These are phyloP conservation scores for Rhegmatorhina hoffmannsi DNA, from an alignment of 2,113 vertebrate species.

Conservation along the genomic window DNA sequence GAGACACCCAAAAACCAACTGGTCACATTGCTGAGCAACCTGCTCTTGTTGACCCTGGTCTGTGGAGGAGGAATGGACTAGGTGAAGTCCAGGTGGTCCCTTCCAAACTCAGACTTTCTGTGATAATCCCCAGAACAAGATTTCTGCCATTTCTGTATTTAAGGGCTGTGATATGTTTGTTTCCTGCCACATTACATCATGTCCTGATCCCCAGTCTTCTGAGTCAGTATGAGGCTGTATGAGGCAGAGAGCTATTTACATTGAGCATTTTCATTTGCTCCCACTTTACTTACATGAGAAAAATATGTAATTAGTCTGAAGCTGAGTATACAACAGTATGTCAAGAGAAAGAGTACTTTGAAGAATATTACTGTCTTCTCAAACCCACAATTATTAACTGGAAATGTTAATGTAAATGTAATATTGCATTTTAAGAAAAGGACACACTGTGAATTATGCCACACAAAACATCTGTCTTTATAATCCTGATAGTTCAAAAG, in stretches of 20 bases:
- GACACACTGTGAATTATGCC: not conserved
- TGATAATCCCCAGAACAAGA: not conserved
- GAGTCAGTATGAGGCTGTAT: not conserved
- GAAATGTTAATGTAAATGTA: not conserved
- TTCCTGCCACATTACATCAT: not conserved
- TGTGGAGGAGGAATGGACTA: not conserved
- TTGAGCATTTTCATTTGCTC: not conserved
- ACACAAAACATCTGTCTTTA: not conserved
- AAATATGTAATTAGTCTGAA: not conserved
- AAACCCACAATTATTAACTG: not conserved
- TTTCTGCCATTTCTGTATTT: not conserved
- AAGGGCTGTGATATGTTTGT: not conserved
- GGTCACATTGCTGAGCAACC: not conserved
- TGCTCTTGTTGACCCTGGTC: not conserved
- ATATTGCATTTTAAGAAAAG: not conserved
- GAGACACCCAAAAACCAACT: not conserved
- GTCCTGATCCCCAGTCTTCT: not conserved
- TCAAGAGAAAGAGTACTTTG: not conserved
- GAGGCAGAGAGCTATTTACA: not conserved
- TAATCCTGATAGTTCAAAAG: not conserved
- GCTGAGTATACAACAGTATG: not conserved
- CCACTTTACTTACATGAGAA: not conserved
- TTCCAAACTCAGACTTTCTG: not conserved
- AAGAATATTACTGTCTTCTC: not conserved
- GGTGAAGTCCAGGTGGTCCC: not conserved